A percentile compares a stretch with the other conserved stretches of the same genome.
Evolutionary conservation across 2,888 invertebrate genomes (phyloP).

Genomic region (Sinohyriopsis cumingii): DNA sequence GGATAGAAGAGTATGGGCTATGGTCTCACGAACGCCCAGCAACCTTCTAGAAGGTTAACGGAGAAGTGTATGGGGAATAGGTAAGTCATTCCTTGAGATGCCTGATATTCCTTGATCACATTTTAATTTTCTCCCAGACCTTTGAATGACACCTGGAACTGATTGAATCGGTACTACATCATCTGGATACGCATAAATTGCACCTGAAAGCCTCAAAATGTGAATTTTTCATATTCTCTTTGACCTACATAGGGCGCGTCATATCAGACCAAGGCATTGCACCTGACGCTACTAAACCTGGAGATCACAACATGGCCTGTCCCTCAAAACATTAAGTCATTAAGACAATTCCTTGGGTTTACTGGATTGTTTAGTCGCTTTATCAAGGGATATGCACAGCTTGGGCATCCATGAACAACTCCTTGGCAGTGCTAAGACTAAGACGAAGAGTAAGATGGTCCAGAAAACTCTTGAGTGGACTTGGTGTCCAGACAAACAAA

Average conservation of each 20-base stretch:
- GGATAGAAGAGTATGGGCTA: conserved; percentile 46
- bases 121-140: too few relatives aligned
- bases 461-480: too few relatives aligned
- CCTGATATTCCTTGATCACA: too few relatives aligned
- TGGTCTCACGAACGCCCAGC: conserved; percentile 47
- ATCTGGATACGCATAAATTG: not conserved
- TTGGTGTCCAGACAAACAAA: too few relatives aligned
- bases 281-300: too few relatives aligned
- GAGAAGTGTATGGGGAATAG: conserved; percentile 8
- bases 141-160: too few relatives aligned
- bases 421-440: too few relatives aligned
- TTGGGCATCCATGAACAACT: not conserved
- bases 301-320: not conserved
- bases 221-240: conserved; percentile 1
- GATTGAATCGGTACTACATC: too few relatives aligned
- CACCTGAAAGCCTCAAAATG: not conserved
- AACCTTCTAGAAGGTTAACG: conserved; percentile 38
- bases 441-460: too few relatives aligned
- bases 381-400: not conserved
- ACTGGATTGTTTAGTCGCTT: not conserved
- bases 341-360: not conserved
- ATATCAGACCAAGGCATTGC: too few relatives aligned
- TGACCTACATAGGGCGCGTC: not conserved
- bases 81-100: not conserved
- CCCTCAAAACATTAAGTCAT: not conserved